Base-by-base conservation (phyloP, 2,888 invertebrate genomes). In the Athetis lepigone region DNA sequence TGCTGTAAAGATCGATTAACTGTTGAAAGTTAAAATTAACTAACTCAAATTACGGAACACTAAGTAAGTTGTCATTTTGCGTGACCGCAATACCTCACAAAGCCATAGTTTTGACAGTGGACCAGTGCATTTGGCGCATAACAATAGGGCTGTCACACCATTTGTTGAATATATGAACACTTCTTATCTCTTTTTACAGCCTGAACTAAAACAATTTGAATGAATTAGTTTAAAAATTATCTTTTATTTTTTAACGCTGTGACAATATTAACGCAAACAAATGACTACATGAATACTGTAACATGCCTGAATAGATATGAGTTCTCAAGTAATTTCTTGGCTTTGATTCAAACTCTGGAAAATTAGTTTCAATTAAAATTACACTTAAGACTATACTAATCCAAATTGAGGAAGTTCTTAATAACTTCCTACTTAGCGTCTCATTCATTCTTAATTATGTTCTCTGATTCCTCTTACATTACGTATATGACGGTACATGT, bases 351-450 rank as follows among this genome's bases (percentile, higher is more conserved):
- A 70, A 54, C n/a, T 45, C 6, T 33, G 18, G 54, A 11, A 72
- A 64, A 59, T 69, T 56, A 54, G 52, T 59, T 59, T 52, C 39
- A 74, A 78, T 67, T 62, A 62, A 52, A 59, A 46, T 36, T 40
- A 63, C 40, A 66, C 42, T 57, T 50, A 27, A 37, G 51, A 50
- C 39, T 45, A 18, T 16, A 43, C 9, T 59, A 58, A 60, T 65
- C 23, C 43, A 70, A 69, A 75, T 68, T 65, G 63, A 78, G 76
- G 79, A 75, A 78, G 70, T 70, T 65, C 46, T 54, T 71, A 80
- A 76, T 23, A 54, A 69, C 69, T 76, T 79, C 77, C 74, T 81
- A 76, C 55, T 74, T 62, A 62, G 16, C 16, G 29, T 29, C 29
- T 64, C 54, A 65, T 68, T 64, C 67, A 54, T 45, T 47, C 55